These are phyloP conservation scores for Fissipunctia ypsillon DNA, from an alignment of 2,888 invertebrate species.

Conservation along the genomic window DNA sequence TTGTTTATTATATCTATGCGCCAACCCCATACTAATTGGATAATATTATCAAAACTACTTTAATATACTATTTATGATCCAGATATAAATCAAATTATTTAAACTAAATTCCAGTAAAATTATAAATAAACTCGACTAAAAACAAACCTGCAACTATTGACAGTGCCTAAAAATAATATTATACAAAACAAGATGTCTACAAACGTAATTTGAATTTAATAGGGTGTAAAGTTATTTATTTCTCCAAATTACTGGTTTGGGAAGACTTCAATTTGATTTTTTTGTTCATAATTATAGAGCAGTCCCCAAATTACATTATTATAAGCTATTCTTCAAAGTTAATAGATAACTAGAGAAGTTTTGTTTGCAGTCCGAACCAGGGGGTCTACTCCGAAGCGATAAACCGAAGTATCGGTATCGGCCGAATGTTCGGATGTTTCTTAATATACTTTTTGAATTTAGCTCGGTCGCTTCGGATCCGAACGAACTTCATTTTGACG, in stretches of 20 bases:
- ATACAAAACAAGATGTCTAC: conserved; percentile 26
- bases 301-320: conserved; percentile 21
- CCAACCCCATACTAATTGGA: no score
- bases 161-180: not conserved
- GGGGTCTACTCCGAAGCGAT: no score
- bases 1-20: no score
- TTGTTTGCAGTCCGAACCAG: not conserved
- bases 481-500: no score
- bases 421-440: no score
- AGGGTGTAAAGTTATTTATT: conserved; percentile 49
- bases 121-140: not conserved
- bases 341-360: not conserved
- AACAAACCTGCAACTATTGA: no score
- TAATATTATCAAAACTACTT: no score
- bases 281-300: conserved; percentile 36
- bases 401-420: no score
- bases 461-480: no score
- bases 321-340: conserved; percentile 10
- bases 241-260: conserved; percentile 49
- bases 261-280: conserved; percentile 28
- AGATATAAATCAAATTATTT: not conserved
- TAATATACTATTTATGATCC: not conserved
- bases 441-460: no score
- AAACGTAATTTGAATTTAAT: conserved; percentile 31
- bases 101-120: not conserved